Base-by-base conservation (phyloP, 1,140 invertebrate genomes). In the Trialeurodes vaporariorum region DNA sequence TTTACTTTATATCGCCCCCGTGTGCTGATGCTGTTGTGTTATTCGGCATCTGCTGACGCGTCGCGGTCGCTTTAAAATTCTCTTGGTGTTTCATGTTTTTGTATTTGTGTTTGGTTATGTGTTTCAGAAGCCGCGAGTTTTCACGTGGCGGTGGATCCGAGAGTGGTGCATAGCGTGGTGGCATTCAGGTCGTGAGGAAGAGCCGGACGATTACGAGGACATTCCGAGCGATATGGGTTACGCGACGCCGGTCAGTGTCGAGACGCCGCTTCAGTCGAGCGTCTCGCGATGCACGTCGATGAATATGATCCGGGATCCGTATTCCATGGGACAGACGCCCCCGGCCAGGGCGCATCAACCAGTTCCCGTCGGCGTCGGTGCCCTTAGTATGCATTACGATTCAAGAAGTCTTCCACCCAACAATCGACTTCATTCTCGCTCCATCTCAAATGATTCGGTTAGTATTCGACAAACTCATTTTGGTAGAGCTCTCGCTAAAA, bases 141-240 rank as follows among this genome's bases (percentile, higher is more conserved):
- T 83, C 24, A 81, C 80, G 13, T 86, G 84, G 83, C 80, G 78
- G 1, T 84, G 84, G 70, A 76, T 91, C 59, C 83, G 87, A 70
- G 84, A 85, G 70, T 91, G 89, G 89, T 92, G 89, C 77, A 83
- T 91, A 34, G 88, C 88, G 70, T 92, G 89, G 89, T 92, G 89
- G 88, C 88, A 91, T 75, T 90, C 89, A 24, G 89, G 90, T 0
- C 80, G 87, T 27, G 89, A 92, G 68, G 89, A 92, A 67, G 84
- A 87, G 59, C 87, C 89, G 66, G 90, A 89, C 49, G 85, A 90
- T 68, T 86, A 85, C 59, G 83, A 83, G 1, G 83, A 83, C 27
- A 82, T 71, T 79, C 87, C 80, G 78, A 90, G 81, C 17, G 86
- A 86, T 70, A 84, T 85, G 26, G 86, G 85, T 9, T 89, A 86